Base-by-base conservation (phyloP, 2,113 vertebrate genomes). In the Misgurnus mizolepis region DNA sequence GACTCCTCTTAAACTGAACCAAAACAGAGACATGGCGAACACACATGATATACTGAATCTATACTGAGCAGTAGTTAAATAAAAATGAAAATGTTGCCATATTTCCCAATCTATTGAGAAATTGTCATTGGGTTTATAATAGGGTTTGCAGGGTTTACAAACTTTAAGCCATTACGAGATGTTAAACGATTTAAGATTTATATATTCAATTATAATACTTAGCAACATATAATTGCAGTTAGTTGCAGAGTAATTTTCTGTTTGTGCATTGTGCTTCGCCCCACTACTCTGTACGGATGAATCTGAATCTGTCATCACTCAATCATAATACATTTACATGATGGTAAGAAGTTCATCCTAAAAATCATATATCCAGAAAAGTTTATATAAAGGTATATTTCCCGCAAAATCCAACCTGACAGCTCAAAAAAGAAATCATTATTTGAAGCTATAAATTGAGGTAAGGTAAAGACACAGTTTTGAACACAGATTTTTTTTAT, bases 1-100 rank as follows among this genome's bases (percentile, higher is more conserved):
- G 70, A 39, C 90, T 4, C 76, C 80, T 49, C 18, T 85, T 0
- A 86, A 39, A 15, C 7, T 0, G 78, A 67, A 78, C 67, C 73
- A 72, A 43, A 18, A 60, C 22, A 10, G 22, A 75, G 18, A 70
- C 72, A 40, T 41, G 75, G 68, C 50, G 82, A 82, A 4, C 80
- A 0, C 39, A 5, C 45, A 4, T 6, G 58, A 34, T 15, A 78
- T 3, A 41, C 22, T n/a, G 14, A 45, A 56, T 53, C 55, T 71
- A 39, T 70, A 64, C 6, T 61, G 43, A 62, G 61, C n/a, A 5
- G 47, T 22, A 67, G 47, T n/a, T 60, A 5, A 34, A 34, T 3
- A 34, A 15, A 22, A 72, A 72, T 5, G 0, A 60, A 53, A 73
- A 73, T 73, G n/a, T 12, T 73, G 70, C 70, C n/a, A 14, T 40